phyloP scores from a whole-genome alignment of 2,113 vertebrate genomes.

The Formicarius rufipectus region DNA sequence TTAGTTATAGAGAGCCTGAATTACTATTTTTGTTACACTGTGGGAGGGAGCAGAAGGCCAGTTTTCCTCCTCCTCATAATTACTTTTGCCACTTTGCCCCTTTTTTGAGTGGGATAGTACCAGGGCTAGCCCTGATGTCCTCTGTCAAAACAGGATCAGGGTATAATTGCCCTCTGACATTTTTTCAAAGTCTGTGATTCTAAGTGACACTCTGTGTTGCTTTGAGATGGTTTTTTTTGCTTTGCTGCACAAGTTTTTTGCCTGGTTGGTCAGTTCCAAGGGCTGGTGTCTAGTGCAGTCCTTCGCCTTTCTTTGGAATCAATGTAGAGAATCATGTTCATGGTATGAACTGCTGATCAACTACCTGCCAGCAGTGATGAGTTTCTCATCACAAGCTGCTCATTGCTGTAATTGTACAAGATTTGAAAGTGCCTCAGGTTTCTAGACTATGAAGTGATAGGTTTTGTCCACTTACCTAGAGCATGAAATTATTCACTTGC shows the following conservation, averaged over 20 bases:
- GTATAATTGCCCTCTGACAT: neutral
- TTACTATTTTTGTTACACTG: neutral
- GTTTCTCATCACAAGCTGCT: neutral
- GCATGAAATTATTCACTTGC: neutral
- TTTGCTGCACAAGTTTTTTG: neutral
- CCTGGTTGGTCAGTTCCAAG: rapidly evolving
- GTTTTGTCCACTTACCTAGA: neutral
- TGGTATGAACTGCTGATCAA: neutral
- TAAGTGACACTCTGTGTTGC: neutral
- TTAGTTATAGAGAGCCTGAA: neutral
- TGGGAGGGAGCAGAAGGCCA: neutral
- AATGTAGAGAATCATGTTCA: neutral
- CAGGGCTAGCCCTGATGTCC: neutral
- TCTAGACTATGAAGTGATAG: neutral
- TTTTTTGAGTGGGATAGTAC: neutral
- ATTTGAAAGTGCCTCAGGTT: neutral
- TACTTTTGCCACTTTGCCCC: neutral
- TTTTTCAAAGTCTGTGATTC: neutral
- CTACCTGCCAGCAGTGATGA: neutral
- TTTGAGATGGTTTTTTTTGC: neutral
- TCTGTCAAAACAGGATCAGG: neutral
- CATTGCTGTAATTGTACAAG: neutral
- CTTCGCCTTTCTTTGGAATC: neutral
- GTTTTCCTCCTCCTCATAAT: neutral
- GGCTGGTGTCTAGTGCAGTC: neutral